phyloP scores from a whole-genome alignment of 2,113 vertebrate genomes.

The Megaleporinus macrocephalus region DNA sequence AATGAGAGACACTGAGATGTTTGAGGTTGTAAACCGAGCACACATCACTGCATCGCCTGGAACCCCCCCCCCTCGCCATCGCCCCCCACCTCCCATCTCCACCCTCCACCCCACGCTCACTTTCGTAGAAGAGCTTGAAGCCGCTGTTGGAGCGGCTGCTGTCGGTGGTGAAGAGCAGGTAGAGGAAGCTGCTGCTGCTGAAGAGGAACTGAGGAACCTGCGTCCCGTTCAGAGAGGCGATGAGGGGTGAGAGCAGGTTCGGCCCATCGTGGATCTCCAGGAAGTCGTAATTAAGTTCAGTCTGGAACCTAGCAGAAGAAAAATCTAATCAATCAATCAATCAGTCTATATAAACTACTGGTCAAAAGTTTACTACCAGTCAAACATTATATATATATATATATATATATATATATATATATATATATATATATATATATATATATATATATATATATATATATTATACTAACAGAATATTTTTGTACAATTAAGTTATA shows the following conservation, averaged over 20 bases:
- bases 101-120: slow-evolving; percentile 68
- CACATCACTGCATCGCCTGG: background rate
- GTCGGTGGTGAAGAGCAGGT: slow-evolving; percentile 97
- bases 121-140: slow-evolving; percentile 98
- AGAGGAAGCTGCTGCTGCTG: slow-evolving; percentile 92
- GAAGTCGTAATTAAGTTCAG: slow-evolving; percentile 97
- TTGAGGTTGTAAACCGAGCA: slow-evolving; percentile 10
- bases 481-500: no score
- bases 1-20: no score
- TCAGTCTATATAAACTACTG: no score
- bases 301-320: slow-evolving; percentile 86
- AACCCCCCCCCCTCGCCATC: no score
- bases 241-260: slow-evolving; percentile 90
- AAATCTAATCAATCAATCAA: background rate
- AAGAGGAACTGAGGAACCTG: slow-evolving; percentile 97
- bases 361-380: no score
- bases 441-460: no score
- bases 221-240: slow-evolving; percentile 96
- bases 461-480: no score
- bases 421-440: no score
- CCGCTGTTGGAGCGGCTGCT: slow-evolving; percentile 98
- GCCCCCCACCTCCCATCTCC: no score
- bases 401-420: no score
- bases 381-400: no score
- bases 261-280: slow-evolving; percentile 96